phyloP scores from a whole-genome alignment of 2,888 invertebrate genomes.

The Dasysyrphus albostriatus region DNA sequence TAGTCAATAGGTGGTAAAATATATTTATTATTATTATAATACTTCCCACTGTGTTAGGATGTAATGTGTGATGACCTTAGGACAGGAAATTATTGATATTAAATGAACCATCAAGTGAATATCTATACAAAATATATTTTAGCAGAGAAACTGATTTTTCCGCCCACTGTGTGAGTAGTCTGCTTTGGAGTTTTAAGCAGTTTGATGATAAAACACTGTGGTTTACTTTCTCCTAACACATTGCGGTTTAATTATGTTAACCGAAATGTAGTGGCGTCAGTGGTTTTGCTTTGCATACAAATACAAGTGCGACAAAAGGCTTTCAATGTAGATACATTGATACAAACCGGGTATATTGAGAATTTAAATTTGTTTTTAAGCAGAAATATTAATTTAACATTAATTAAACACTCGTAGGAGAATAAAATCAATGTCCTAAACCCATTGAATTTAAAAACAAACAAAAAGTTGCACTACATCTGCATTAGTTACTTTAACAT shows the following conservation, averaged over 20 bases:
- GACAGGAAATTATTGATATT: conserved; percentile 29
- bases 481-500: background rate
- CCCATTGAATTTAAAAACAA: background rate
- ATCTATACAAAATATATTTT: conserved; percentile 30
- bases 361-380: background rate
- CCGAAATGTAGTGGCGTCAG: conserved; percentile 42
- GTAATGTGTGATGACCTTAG: background rate
- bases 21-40: conserved; percentile 48
- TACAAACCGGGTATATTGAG: background rate
- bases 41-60: conserved; percentile 1
- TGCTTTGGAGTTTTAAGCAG: conserved; percentile 35
- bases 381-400: too few relatives aligned
- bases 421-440: too few relatives aligned
- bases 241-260: conserved; percentile 60
- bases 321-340: background rate
- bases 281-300: conserved; percentile 42
- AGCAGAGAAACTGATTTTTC: conserved; percentile 31
- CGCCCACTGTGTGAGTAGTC: background rate
- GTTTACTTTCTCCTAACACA: conserved; percentile 58
- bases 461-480: too few relatives aligned
- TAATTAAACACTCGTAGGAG: too few relatives aligned
- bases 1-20: conserved; percentile 6
- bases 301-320: conserved; percentile 21
- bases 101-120: conserved; percentile 43
- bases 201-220: conserved; percentile 61